Conservation (phyloP, 2,888 invertebrate genomes). For the Loripinus fragilis region DNA sequence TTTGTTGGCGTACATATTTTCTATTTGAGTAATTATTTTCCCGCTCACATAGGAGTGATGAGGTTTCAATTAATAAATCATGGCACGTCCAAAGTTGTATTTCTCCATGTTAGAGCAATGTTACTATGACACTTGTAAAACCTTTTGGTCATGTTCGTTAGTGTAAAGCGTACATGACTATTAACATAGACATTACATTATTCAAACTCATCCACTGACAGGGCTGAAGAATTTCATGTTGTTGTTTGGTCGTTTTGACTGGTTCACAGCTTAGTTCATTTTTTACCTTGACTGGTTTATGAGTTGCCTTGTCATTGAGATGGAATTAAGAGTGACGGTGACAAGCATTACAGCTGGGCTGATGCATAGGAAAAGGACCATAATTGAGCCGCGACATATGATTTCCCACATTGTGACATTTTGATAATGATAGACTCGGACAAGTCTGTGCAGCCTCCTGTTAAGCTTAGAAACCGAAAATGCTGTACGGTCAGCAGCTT, state of each 20-base stretch:
- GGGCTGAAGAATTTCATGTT: conserved; percentile 4
- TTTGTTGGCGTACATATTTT: too few species aligned
- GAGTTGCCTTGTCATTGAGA: not conserved
- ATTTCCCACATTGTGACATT: too few species aligned
- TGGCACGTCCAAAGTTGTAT: not conserved
- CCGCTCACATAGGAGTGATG: too few species aligned
- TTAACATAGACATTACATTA: conserved; percentile 14
- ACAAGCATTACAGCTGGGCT: conserved; percentile 4
- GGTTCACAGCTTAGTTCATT: conserved; percentile 9
- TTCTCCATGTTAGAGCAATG: not conserved
- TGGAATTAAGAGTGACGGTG: not conserved
- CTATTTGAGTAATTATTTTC: too few species aligned
- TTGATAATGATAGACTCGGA: too few species aligned
- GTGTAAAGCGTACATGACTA: conserved; percentile 3
- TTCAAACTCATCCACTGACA: conserved; percentile 1
- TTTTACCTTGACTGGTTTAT: conserved; percentile 16
- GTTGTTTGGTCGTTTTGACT: conserved; percentile 4
- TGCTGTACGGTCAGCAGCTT: too few species aligned
- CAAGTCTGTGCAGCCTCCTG: too few species aligned
- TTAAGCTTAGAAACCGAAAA: too few species aligned
- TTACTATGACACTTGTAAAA: not conserved
- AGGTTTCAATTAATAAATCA: not conserved
- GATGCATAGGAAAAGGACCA: not conserved
- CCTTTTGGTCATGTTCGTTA: not conserved
- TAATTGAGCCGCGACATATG: too few species aligned